Evolutionary conservation across 1,140 invertebrate genomes (phyloP).

Genomic region (Notospermus geniculatus): DNA sequence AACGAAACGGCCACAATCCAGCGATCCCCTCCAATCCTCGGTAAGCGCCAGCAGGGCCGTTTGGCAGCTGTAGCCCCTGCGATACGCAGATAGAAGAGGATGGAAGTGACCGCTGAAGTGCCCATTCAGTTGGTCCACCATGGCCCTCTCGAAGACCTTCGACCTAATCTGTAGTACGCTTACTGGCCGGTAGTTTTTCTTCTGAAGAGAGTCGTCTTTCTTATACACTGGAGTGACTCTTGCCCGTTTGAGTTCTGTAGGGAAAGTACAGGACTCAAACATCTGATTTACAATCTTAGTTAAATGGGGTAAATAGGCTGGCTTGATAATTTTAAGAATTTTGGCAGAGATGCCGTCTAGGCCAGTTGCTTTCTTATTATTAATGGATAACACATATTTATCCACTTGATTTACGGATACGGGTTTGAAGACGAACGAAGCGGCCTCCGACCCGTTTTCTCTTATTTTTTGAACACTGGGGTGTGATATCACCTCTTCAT

Average conservation of each 20-base stretch:
- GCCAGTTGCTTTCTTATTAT: constrained; percentile 8
- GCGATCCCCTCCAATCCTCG: constrained; percentile 10
- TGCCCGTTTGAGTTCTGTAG: constrained; percentile 4
- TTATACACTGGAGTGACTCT: constrained; percentile 11
- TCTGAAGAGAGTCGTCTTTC: constrained; percentile 12
- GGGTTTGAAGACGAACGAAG: not conserved
- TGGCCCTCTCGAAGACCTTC: constrained; percentile 8
- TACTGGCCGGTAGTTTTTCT: constrained; percentile 13
- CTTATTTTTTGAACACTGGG: constrained; percentile 8
- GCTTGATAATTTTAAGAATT: constrained; percentile 2
- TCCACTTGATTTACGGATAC: not conserved
- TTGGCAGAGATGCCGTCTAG: constrained; percentile 7
- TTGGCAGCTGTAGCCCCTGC: constrained; percentile 6
- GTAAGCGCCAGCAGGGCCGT: constrained; percentile 4
- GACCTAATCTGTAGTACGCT: constrained; percentile 3
- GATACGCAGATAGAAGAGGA: constrained; percentile 7
- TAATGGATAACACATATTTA: not conserved
- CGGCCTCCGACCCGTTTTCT: not conserved
- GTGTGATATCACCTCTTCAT: not conserved
- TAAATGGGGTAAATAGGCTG: not conserved
- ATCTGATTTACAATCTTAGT: constrained; percentile 3
- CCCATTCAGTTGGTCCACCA: not conserved
- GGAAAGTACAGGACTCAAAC: constrained; percentile 10
- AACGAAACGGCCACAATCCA: constrained; percentile 6
- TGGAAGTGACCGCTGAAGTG: not conserved